These are phyloP conservation scores for Stenopsyche tienmushanensis DNA, from an alignment of 1,140 invertebrate genomes.

Conservation along the genomic window DNA sequence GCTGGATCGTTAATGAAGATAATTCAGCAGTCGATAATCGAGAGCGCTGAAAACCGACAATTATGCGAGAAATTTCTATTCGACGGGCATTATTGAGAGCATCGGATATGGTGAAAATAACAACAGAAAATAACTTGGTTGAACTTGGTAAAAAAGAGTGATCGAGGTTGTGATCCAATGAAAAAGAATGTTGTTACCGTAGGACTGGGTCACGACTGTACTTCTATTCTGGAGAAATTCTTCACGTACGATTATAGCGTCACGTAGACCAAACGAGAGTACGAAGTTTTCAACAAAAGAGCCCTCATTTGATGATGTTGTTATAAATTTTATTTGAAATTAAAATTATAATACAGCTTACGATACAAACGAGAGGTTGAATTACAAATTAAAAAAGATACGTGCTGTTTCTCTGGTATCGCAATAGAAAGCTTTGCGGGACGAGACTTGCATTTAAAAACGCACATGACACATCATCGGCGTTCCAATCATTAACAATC, in stretches of 20 bases:
- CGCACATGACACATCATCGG: constrained; percentile 2
- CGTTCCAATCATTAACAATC: no score
- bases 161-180: neutral
- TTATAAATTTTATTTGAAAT: neutral
- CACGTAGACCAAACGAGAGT: constrained; percentile 8
- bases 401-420: constrained; percentile 3
- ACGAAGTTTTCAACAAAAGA: neutral
- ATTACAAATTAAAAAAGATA: constrained; percentile 15
- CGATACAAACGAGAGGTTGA: neutral
- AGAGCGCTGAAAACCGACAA: no score
- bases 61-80: no score
- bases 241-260: constrained; percentile 4
- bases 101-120: no score
- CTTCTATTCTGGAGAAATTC: constrained; percentile 22
- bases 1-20: no score
- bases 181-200: neutral
- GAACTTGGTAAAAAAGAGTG: no score
- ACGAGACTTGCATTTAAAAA: constrained; percentile 15
- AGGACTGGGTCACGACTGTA: neutral
- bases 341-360: no score
- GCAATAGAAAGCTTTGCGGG: constrained; percentile 20
- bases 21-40: no score
- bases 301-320: neutral
- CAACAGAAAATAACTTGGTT: no score
- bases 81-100: no score